A percentile compares a stretch with the other conserved stretches of the same genome.
Conservation (phyloP, 2,113 vertebrate species). For the Fulmarus glacialis region DNA sequence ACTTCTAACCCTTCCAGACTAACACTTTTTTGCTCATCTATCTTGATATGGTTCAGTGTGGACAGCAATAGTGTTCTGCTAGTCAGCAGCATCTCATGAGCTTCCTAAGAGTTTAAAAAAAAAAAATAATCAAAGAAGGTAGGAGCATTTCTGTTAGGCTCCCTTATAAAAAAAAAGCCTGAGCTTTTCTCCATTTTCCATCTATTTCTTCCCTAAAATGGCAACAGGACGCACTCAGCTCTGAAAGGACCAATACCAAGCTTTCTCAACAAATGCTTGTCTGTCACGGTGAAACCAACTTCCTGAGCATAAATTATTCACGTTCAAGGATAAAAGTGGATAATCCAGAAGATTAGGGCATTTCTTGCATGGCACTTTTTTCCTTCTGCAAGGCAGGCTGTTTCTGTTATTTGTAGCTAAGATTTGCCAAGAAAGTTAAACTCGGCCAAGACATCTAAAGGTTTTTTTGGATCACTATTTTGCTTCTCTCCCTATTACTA, state of each 20-base stretch:
- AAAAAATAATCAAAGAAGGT: neutral
- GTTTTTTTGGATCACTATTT: neutral
- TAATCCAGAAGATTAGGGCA: slow-evolving; percentile 24
- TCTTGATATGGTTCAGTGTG: neutral
- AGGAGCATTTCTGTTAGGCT: neutral
- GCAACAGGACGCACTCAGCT: neutral
- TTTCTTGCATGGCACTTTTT: neutral
- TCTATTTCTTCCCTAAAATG: neutral
- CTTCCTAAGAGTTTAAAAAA: neutral
- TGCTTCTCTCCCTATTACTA: neutral
- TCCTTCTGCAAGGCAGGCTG: neutral
- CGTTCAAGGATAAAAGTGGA: slow-evolving; percentile 19
- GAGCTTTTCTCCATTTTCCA: neutral
- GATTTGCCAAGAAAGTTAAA: neutral
- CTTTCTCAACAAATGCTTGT: slow-evolving; percentile 8
- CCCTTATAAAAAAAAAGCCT: neutral
- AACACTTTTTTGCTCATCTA: neutral
- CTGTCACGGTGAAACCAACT: slow-evolving; percentile 16
- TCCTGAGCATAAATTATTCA: slow-evolving; percentile 44
- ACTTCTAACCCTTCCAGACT: neutral
- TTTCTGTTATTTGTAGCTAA: neutral
- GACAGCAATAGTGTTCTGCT: neutral
- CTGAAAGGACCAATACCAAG: neutral
- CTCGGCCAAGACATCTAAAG: neutral
- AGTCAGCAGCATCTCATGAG: neutral